Conservation (phyloP, 2,888 invertebrate genomes). For the Ormyrus nitidulus region DNA sequence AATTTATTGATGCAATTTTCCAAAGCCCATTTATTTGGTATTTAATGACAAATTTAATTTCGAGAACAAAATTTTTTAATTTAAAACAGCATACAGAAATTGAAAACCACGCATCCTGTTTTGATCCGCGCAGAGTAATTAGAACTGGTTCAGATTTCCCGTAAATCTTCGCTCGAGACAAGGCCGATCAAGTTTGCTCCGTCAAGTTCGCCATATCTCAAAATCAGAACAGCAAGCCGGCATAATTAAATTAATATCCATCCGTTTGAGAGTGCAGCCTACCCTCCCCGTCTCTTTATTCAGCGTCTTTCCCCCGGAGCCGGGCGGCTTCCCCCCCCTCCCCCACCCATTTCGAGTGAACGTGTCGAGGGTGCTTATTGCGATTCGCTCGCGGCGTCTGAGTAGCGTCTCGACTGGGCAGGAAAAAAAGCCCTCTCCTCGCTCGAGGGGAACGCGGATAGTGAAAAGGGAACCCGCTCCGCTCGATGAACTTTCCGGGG, state of each 20-base stretch:
- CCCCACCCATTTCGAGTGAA: slow-evolving; percentile 27
- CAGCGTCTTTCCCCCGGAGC: slow-evolving; percentile 1
- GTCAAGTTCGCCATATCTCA: not conserved
- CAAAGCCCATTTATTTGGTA: no score
- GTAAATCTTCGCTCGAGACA: no score
- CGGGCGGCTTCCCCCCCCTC: not conserved
- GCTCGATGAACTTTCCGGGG: slow-evolving; percentile 12
- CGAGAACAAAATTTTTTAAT: no score
- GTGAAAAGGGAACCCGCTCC: slow-evolving; percentile 9
- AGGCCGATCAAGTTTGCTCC: no score
- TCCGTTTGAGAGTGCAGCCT: not conserved
- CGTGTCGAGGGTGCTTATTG: slow-evolving; percentile 63
- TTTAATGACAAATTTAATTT: no score
- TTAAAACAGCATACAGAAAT: no score
- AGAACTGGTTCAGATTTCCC: no score
- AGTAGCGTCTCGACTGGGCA: slow-evolving; percentile 40
- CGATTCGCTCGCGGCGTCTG: slow-evolving; percentile 56
- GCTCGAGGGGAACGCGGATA: no score
- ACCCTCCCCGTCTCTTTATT: slow-evolving; percentile 27
- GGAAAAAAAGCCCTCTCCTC: not conserved
- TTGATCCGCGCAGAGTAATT: no score
- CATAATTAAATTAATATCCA: slow-evolving; percentile 39
- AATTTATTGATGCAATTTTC: no score
- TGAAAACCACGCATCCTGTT: no score
- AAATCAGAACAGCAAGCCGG: slow-evolving; percentile 22